Evolutionary conservation across 2,797 vertebrate species (phyloP), one percentile per base, ranked within the genome.

Genomic region (Coreius guichenoti): DNA sequence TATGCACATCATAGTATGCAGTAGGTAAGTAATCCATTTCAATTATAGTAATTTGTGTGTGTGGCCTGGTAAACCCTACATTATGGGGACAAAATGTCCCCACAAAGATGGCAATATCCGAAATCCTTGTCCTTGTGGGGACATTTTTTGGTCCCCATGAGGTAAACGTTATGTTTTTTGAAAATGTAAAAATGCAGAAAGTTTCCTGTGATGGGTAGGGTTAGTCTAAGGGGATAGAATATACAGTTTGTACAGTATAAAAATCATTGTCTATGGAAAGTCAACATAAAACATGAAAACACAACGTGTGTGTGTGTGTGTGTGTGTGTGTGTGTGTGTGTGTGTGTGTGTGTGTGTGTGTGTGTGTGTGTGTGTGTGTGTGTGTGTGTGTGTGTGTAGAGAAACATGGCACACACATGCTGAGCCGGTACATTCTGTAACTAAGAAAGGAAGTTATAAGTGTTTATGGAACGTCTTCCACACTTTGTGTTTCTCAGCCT

Each of bases 401-500:
- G 43, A 76, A 54, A 76, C 23, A 58, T 77, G 51, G 2, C 74
- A 73, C 43, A 54, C 43, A 51, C 33, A 54, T 9, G 36, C 58
- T 36, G 58, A 36, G 47, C 72, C 31, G 5, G 49, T 26, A 29
- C 39, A 19, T 11, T 63, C 4, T 8, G 31, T 26, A 47, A 74
- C 68, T 70, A 31, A 86, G 79, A 83, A 81, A 82, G 74, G 72
- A 81, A 49, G 63, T 83, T 5, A 47, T 51, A 69, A 39, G 13
- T 4, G 14, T 82, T 77, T 78, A 26, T 79, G 29, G 58, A n/a
- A 29, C 14, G 1, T 78, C 73, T 82, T 81, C 58, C 31, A 54
- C 47, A 39, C 45, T 39, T 54, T 61, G 31, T 86, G 83, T 87
- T 80, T 26, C 36, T 8, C 17, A 67, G 54, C 36, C 67, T 74